Evolutionary conservation across 2,113 vertebrate species (phyloP).

Genomic region (Litocranius walleri): DNA sequence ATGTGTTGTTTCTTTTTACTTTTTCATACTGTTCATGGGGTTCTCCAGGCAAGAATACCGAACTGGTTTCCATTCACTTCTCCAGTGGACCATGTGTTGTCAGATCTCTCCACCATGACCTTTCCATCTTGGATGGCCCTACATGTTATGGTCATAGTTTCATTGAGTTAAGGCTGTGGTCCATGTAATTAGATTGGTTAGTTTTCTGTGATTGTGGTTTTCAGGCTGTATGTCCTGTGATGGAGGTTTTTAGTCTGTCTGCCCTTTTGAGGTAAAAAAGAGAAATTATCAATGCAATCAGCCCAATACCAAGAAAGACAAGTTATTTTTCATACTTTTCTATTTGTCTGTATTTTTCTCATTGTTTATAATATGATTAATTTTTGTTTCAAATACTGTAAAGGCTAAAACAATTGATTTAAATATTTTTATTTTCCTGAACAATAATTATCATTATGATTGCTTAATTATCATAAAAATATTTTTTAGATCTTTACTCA

Average conservation of each 20-base stretch:
- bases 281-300: not conserved
- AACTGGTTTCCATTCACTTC: not conserved
- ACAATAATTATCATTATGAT: not conserved
- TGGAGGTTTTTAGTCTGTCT: not conserved
- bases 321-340: not conserved
- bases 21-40: not conserved
- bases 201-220: not conserved
- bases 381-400: not conserved
- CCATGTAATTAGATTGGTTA: not conserved
- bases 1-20: not conserved
- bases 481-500: not conserved
- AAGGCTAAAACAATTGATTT: not conserved
- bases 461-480: not conserved
- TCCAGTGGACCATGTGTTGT: not conserved
- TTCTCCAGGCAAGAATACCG: not conserved
- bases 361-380: not conserved
- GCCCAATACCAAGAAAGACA: not conserved
- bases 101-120: not conserved
- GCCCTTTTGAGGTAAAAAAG: not conserved
- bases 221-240: not conserved
- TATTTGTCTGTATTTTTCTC: not conserved
- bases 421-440: not conserved
- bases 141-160: not conserved
- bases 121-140: not conserved
- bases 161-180: not conserved